Conservation (phyloP, 2,888 invertebrate genomes). For the Pycnomerus fuliginosus region DNA sequence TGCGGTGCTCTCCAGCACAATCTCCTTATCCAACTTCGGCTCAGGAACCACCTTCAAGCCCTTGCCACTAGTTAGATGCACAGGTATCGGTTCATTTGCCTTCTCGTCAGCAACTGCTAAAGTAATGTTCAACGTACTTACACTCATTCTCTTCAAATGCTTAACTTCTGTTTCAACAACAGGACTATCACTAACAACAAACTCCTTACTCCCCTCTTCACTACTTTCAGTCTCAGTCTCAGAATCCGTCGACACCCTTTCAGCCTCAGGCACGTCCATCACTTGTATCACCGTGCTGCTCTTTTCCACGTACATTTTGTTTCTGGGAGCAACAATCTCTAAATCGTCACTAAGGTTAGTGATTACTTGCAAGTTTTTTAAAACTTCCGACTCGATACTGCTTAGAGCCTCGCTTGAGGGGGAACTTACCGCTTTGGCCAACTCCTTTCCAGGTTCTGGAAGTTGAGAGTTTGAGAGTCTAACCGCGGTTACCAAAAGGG, state of each 20-base stretch:
- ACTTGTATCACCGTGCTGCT: slow-evolving; percentile 51
- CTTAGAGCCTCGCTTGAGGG: slow-evolving; percentile 29
- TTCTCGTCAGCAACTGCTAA: slow-evolving; percentile 11
- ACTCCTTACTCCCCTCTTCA: slow-evolving; percentile 34
- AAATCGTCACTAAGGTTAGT: slow-evolving; percentile 33
- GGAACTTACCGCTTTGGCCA: slow-evolving; percentile 49
- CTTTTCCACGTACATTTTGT: slow-evolving; percentile 46
- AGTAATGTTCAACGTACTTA: slow-evolving; percentile 33
- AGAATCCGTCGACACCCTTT: slow-evolving; percentile 21
- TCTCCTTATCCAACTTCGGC: slow-evolving; percentile 8
- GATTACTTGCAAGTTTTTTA: slow-evolving; percentile 39
- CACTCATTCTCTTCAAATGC: slow-evolving; percentile 30
- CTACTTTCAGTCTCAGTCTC: slow-evolving; percentile 35
- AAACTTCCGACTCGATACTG: slow-evolving; percentile 37
- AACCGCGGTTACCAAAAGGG: too few species aligned
- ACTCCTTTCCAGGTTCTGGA: slow-evolving; percentile 35
- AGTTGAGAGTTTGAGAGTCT: too few species aligned
- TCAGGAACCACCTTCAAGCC: slow-evolving; percentile 14
- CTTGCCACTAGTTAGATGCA: not conserved
- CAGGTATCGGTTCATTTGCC: not conserved
- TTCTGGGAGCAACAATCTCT: slow-evolving; percentile 19
- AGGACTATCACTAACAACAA: slow-evolving; percentile 30
- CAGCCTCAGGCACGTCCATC: slow-evolving; percentile 31
- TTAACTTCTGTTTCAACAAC: slow-evolving; percentile 5
- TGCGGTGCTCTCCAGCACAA: slow-evolving; percentile 30